Conservation (phyloP, 30 jellyfish, hydroid and myxozoan species). For the Rhopilema esculentum region DNA sequence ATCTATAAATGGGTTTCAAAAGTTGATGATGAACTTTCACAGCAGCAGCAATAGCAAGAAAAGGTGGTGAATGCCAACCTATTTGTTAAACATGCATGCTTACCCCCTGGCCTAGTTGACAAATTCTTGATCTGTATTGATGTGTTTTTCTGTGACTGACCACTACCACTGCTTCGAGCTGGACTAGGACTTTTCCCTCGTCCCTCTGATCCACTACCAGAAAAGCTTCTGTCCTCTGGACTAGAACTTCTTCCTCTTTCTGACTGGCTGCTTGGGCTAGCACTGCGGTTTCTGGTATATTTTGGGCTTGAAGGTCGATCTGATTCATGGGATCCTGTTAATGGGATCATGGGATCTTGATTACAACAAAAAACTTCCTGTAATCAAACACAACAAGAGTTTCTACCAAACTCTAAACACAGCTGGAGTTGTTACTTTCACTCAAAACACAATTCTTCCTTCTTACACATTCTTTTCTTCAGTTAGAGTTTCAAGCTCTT, state of each 20-base stretch:
- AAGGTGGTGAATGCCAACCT: too few species aligned
- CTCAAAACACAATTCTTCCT: too few species aligned
- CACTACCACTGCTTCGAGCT: constrained; percentile 56
- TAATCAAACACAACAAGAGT: too few species aligned
- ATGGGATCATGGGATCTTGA: neutral
- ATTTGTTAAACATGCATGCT: too few species aligned
- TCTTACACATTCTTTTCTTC: too few species aligned
- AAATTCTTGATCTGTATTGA: constrained; percentile 79
- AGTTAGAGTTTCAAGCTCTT: too few species aligned
- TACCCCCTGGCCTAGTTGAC: constrained; percentile 89
- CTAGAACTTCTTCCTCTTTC: constrained; percentile 86
- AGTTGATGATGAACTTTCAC: too few species aligned
- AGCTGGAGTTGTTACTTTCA: neutral
- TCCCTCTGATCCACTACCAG: constrained; percentile 88
- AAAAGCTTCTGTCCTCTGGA: constrained; percentile 70
- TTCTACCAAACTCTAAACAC: neutral
- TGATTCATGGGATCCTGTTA: constrained; percentile 60
- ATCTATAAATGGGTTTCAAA: too few species aligned
- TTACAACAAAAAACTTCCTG: too few species aligned
- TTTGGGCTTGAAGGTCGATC: constrained; percentile 77
- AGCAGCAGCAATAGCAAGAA: too few species aligned
- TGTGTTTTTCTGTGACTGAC: constrained; percentile 68
- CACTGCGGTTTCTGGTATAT: constrained; percentile 51
- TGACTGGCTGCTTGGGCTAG: constrained; percentile 79
- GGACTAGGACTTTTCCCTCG: constrained; percentile 81